Evolutionary conservation across 2,797 vertebrate species (phyloP), one percentile per base, ranked within the genome.

Genomic region (Uromys caudimaculatus): DNA sequence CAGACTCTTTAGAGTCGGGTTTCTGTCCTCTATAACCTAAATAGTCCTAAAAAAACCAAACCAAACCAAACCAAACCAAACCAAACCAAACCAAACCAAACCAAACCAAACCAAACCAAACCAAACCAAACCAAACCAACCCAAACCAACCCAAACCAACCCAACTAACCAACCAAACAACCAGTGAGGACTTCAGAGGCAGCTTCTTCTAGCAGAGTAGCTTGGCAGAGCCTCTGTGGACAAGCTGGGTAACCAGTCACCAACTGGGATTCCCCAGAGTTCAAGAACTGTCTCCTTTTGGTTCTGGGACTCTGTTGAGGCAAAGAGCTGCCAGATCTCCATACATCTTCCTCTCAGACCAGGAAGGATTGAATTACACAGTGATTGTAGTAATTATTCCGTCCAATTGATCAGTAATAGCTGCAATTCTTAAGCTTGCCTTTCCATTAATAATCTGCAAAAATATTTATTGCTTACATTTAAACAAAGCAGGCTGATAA

Each of bases 331-430:
- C 56, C 54, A 95, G 62, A 82, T 64, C 50, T 95, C 52, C 52
- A 27, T 2, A 3, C 8, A 21, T 11, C 64, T 87, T n/a, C 60
- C 24, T 50, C 19, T 41, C 54, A 64, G 82, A 62, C 95, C 93
- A 89, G 75, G 90, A 94, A 93, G 88, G 76, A 84, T 91, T 94
- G 91, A 96, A 97, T 97, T 90, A 97, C 41, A 60, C 93, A 56
- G 69, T 83, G 93, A 97, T 93, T 96, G 92, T 60, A 73, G 90
- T 90, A 97, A 97, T 96, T 96, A 97, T 97, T 97, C 90, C 95
- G 78, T 91, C 90, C 95, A 96, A 96, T 97, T 96, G 96, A 96
- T 97, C 38, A 16, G 93, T 96, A 96, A 96, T 97, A 83, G 84
- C 93, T 32, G 67, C 90, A 92, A 96, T 97, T 96, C 94, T 79